Evolutionary conservation across 2,888 invertebrate species (phyloP), one percentile per base, ranked within the genome.

Genomic region (Saturnia japonica): DNA sequence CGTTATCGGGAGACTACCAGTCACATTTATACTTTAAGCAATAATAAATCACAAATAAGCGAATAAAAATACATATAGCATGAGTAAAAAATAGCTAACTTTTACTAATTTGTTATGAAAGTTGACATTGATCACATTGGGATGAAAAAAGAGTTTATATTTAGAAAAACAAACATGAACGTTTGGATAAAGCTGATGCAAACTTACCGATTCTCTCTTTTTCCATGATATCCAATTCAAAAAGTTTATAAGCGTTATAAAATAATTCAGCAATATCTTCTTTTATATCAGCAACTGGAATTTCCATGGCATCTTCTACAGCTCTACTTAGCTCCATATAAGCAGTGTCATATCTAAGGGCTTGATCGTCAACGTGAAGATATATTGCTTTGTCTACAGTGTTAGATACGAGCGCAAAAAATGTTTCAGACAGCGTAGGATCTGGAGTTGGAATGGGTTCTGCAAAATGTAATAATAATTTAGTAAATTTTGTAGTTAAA

Each of bases 271-370:
- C 87, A 19, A 94, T 89, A 45, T 94, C 93, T 71, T 83, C 76
- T 68, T 76, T 81, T 57, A 94, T 88, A 0, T 88, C 88, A 6
- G 82, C 75, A 0, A 94, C 91, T 0, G 93, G 90, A 70, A 92
- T 82, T 73, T 94, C 93, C 93, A 94, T 93, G 0, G 92, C 91
- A 43, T 81, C 75, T 76, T 94, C 93, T 0, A 93, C 91, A 1
- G 86, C 87, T 43, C 86, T 88, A 70, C 71, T 75, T 0, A 94
- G 76, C 72, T 91, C 91, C 1, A 93, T 88, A 68, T 89, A 93
- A 0, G 92, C 92, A 0, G 88, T 89, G 72, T 94, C 93, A 70
- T 90, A 93, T 7, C 80, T 81, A 0, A 93, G 70, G 0, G 77
- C 73, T 1, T 60, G 57, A 0, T 93, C 91, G 66, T 89, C 85